Conservation (phyloP, 2,113 vertebrate species). For the Caracal caracal region DNA sequence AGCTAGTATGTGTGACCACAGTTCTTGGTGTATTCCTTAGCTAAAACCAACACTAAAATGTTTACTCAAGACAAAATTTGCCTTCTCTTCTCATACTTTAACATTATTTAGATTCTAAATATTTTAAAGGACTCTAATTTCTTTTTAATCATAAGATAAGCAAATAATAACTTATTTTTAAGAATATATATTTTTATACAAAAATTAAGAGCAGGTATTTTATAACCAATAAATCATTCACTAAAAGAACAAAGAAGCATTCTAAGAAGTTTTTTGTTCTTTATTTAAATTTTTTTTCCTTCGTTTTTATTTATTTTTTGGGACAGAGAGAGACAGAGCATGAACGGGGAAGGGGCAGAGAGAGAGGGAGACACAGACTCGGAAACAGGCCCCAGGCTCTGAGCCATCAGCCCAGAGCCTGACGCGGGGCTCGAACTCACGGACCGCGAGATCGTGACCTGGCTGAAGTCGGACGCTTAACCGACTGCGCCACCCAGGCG, state of each 20-base stretch:
- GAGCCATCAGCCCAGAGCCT: too few species aligned
- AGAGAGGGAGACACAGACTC: too few species aligned
- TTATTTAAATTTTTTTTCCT: not conserved
- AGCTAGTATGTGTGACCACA: constrained; percentile 93
- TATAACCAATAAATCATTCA: not conserved
- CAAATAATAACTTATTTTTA: constrained; percentile 13
- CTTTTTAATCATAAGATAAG: not conserved
- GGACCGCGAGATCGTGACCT: too few species aligned
- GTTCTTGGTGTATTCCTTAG: constrained; percentile 40
- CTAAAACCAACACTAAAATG: constrained; percentile 5
- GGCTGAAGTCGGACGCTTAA: too few species aligned
- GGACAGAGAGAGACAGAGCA: too few species aligned
- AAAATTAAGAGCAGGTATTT: not conserved
- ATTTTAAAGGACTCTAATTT: not conserved
- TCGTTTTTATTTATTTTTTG: too few species aligned
- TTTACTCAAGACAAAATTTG: constrained; percentile 30
- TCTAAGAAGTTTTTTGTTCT: not conserved
- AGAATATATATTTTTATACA: constrained; percentile 8
- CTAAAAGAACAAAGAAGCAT: not conserved
- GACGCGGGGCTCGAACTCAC: too few species aligned
- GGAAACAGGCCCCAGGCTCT: too few species aligned
- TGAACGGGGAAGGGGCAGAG: too few species aligned
- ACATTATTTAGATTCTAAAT: not conserved
- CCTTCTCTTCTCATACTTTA: not conserved
- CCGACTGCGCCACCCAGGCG: too few species aligned